These are phyloP conservation scores for Gambusia yucatana DNA, from an alignment of 2,797 vertebrate species.

Conservation along the genomic window DNA sequence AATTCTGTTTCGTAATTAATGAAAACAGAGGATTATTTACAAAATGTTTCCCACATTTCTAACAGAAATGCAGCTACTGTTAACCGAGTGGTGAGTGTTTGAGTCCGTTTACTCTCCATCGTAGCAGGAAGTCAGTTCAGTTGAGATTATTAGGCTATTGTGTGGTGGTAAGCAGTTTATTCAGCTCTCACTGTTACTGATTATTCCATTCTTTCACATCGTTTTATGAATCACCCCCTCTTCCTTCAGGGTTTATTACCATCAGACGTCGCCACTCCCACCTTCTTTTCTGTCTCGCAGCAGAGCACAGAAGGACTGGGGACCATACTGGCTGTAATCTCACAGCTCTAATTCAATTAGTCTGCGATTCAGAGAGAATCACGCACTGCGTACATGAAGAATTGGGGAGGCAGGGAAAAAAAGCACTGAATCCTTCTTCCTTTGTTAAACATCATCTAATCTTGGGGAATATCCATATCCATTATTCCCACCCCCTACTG, in stretches of 20 bases:
- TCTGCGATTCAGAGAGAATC: slow-evolving; percentile 44
- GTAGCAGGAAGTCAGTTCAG: neutral
- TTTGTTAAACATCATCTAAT: slow-evolving; percentile 63
- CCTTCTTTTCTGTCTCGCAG: neutral
- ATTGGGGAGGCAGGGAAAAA: slow-evolving; percentile 36
- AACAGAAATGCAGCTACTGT: neutral
- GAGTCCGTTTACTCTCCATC: slow-evolving; percentile 14
- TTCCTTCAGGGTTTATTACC: slow-evolving; percentile 1
- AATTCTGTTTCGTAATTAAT: too few relatives aligned
- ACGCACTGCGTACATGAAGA: slow-evolving; percentile 31
- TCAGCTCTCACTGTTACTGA: neutral
- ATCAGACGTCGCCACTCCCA: slow-evolving; percentile 13
- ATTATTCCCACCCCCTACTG: slow-evolving; percentile 50
- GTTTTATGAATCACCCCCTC: slow-evolving; percentile 18
- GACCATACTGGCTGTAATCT: slow-evolving; percentile 52
- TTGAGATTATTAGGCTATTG: neutral
- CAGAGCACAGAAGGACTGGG: slow-evolving; percentile 28
- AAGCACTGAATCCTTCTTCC: slow-evolving; percentile 50
- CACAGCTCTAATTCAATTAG: slow-evolving; percentile 69
- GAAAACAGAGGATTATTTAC: too few relatives aligned
- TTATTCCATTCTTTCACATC: slow-evolving; percentile 24
- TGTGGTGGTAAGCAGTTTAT: slow-evolving; percentile 3
- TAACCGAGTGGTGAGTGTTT: slow-evolving; percentile 16
- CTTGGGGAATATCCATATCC: slow-evolving; percentile 48
- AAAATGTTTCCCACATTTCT: too few relatives aligned